A percentile compares a stretch with the other conserved stretches of the same genome.
Evolutionary conservation across 30 jellyfish, hydroid and myxozoan species (phyloP).

Genomic region (Phacellophora camtschatica): DNA sequence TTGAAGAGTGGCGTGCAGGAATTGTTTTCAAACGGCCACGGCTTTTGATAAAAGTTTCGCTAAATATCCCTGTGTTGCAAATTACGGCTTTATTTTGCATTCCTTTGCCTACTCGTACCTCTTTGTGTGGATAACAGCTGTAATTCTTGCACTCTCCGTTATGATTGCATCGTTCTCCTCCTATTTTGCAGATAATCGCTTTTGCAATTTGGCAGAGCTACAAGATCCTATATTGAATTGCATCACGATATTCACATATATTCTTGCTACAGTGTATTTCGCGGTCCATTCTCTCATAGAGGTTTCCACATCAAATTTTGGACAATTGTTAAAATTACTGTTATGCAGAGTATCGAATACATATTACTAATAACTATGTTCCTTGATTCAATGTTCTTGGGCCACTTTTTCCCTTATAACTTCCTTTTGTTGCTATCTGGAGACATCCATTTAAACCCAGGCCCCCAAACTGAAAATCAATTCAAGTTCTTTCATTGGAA

Average conservation of each 20-base stretch:
- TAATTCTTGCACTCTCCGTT: not conserved
- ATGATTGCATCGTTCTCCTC: slow-evolving; percentile 11
- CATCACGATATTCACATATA: slow-evolving; percentile 2
- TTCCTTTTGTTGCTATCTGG: too few relatives aligned
- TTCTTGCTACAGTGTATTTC: slow-evolving; percentile 14
- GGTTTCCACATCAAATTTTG: slow-evolving; percentile 25
- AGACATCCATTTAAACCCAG: too few relatives aligned
- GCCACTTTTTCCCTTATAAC: too few relatives aligned
- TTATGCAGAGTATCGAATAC: not conserved
- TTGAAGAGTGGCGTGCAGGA: slow-evolving; percentile 27
- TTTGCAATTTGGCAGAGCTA: slow-evolving; percentile 4
- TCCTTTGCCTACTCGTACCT: slow-evolving; percentile 7
- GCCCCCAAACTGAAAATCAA: too few relatives aligned
- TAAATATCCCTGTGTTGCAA: slow-evolving; percentile 3
- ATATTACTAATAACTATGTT: not conserved
- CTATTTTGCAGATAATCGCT: slow-evolving; percentile 2
- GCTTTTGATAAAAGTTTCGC: not conserved
- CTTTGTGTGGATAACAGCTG: slow-evolving; percentile 12
- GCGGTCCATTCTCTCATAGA: slow-evolving; percentile 44
- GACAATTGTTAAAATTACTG: not conserved
- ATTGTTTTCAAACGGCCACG: slow-evolving; percentile 1
- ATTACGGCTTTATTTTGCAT: slow-evolving; percentile 9
- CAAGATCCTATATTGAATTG: slow-evolving; percentile 17
- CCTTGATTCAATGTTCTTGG: too few relatives aligned
- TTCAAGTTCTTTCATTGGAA: too few relatives aligned